Percentiles rank a stretch among this genome's conserved stretches.
These are phyloP conservation scores for Illadopsis cleaveri DNA, from an alignment of 2,113 vertebrate genomes.

Conservation along the genomic window DNA sequence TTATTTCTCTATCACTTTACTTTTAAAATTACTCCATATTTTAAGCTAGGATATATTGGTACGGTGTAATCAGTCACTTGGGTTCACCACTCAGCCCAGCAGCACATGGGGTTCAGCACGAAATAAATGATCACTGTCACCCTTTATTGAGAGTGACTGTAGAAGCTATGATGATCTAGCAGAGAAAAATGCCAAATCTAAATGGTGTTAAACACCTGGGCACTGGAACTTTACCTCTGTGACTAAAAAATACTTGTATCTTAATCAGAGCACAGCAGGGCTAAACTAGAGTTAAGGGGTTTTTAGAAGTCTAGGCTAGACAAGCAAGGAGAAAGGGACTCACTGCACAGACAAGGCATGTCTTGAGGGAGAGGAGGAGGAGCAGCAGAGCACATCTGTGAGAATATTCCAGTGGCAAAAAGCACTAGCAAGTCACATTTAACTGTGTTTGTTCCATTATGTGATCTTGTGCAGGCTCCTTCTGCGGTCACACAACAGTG, in stretches of 20 bases:
- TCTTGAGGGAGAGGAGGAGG: not conserved
- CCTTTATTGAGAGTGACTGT: not conserved
- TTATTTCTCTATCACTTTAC: not conserved
- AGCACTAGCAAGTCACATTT: not conserved
- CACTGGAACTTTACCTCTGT: not conserved
- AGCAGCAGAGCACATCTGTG: not conserved
- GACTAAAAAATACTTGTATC: not conserved
- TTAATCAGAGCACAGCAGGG: not conserved
- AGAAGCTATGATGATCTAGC: not conserved
- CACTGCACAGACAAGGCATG: not conserved
- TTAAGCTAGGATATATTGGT: not conserved
- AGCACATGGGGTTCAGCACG: not conserved
- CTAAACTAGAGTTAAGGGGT: not conserved
- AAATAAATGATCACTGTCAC: not conserved
- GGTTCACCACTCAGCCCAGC: not conserved
- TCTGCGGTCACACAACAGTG: rapidly evolving
- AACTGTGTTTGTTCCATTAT: not conserved
- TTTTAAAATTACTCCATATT: not conserved
- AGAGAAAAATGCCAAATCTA: not conserved
- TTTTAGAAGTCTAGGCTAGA: not conserved
- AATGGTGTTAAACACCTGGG: not conserved
- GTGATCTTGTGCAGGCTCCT: not conserved
- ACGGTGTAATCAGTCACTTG: not conserved
- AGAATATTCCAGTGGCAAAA: not conserved
- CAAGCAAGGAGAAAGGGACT: not conserved